These are phyloP conservation scores for Hemithea aestivaria DNA, from an alignment of 2,888 invertebrate genomes.

Conservation along the genomic window DNA sequence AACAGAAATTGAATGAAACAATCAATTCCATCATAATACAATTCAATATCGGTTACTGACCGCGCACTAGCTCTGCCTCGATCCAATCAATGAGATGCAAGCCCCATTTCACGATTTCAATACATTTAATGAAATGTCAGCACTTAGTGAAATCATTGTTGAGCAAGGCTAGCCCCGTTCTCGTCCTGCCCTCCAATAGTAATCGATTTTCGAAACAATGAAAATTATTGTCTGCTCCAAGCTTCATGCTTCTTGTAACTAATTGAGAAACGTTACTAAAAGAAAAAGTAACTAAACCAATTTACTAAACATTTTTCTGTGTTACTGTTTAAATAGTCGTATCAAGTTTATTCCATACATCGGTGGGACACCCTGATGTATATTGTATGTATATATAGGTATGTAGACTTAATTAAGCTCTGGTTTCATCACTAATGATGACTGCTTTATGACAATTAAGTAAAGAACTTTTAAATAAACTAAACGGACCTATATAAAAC, in stretches of 20 bases:
- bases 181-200: constrained; percentile 36
- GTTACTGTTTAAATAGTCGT: no score
- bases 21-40: constrained; percentile 10
- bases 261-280: constrained; percentile 7
- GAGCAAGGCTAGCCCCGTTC: constrained; percentile 50
- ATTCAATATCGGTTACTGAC: constrained; percentile 61
- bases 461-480: no score
- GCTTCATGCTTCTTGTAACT: constrained; percentile 9
- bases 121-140: constrained; percentile 77
- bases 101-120: constrained; percentile 76
- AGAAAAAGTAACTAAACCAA: no score
- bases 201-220: constrained; percentile 17
- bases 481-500: no score
- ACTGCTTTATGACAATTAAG: no score
- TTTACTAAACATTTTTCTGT: no score
- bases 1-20: no score
- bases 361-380: no score
- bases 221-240: not conserved
- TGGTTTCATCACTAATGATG: no score
- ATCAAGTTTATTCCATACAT: no score
- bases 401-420: no score
- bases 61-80: constrained; percentile 44
- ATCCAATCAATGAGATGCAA: constrained; percentile 73
- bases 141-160: constrained; percentile 68
- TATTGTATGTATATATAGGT: no score